Conservation (phyloP, 2,888 invertebrate species). For the Hoplodrina blanda region DNA sequence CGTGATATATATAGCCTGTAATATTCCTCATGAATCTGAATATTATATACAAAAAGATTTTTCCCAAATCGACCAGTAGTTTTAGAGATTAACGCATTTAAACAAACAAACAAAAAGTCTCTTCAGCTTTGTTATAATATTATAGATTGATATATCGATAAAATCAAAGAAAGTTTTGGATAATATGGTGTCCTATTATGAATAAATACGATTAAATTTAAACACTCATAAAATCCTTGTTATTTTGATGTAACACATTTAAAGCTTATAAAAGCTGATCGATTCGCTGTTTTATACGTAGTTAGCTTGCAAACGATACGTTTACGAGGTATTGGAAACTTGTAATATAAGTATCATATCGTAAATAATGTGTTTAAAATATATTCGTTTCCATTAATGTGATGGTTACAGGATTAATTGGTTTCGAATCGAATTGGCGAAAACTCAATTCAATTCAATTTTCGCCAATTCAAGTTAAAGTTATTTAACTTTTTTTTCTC, state of each 20-base stretch:
- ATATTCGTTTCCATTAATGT: not conserved
- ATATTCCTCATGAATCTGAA: no score
- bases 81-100: no score
- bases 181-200: constrained; percentile 68
- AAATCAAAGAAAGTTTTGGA: constrained; percentile 74
- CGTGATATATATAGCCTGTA: no score
- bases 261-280: constrained; percentile 66
- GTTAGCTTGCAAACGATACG: constrained; percentile 54
- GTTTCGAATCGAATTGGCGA: not conserved
- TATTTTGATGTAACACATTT: constrained; percentile 64
- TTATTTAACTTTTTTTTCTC: no score
- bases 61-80: no score
- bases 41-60: no score
- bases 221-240: constrained; percentile 73
- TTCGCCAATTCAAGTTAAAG: no score
- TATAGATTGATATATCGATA: constrained; percentile 72
- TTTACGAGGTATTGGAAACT: constrained; percentile 64
- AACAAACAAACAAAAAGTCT: no score
- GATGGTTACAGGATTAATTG: not conserved
- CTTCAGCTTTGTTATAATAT: no score
- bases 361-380: constrained; percentile 38
- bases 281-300: constrained; percentile 66
- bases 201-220: constrained; percentile 76
- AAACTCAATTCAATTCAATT: no score
- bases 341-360: constrained; percentile 56